A percentile compares a stretch with the other conserved stretches of the same genome.
Evolutionary conservation across 2,888 invertebrate species (phyloP).

Genomic region (Noctua janthina): DNA sequence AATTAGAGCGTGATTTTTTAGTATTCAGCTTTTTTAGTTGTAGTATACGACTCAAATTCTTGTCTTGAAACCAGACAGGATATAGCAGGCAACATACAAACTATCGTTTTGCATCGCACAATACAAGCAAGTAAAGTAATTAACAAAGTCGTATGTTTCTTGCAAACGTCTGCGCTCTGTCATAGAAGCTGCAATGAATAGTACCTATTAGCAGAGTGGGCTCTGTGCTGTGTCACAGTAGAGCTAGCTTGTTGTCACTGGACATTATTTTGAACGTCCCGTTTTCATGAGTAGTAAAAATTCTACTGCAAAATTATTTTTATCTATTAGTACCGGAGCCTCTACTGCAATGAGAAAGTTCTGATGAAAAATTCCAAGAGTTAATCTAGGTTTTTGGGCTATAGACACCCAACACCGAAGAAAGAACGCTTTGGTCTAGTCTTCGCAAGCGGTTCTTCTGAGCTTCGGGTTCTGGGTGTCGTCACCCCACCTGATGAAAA

Average conservation of each 20-base stretch:
- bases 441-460: not conserved
- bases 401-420: not conserved
- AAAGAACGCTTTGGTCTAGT: not conserved
- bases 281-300: not conserved
- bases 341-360: not conserved
- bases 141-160: slow-evolving; percentile 41
- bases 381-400: too few species aligned
- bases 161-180: slow-evolving; percentile 34
- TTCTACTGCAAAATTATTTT: not conserved
- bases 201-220: slow-evolving; percentile 39
- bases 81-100: not conserved
- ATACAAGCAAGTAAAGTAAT: slow-evolving; percentile 39
- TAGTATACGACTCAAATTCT: too few species aligned
- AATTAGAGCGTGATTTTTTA: too few species aligned
- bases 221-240: slow-evolving; percentile 25
- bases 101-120: slow-evolving; percentile 11
- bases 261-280: slow-evolving; percentile 14
- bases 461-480: not conserved
- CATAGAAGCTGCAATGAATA: slow-evolving; percentile 38
- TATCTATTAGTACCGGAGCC: not conserved
- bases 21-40: too few species aligned
- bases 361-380: not conserved
- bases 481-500: not conserved
- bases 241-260: slow-evolving; percentile 1
- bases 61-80: not conserved